Base-by-base conservation (phyloP, 1,140 invertebrate species). In the Lethrus apterus region DNA sequence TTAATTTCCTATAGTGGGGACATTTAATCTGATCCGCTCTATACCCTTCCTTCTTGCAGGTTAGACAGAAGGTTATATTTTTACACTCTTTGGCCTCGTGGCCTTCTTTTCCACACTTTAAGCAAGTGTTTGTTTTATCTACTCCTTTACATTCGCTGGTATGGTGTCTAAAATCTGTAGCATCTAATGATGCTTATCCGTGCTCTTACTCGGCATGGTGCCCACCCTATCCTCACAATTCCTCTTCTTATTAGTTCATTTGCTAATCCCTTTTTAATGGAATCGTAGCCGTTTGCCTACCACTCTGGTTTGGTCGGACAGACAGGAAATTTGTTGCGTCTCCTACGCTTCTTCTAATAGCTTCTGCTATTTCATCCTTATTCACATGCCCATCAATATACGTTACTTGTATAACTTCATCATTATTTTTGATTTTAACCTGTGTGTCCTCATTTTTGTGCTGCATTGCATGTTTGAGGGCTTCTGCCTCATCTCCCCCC, bases 11-110 rank as follows among this genome's bases (percentile, higher is more conserved):
- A 17, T 21, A 45, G 14, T 36, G 4, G 8, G 30, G 32, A 11
- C 33, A 40, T 19, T 11, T 30, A 9, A 20, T 48, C 15, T 24
- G 15, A 20, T 43, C 46, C 5, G 29, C 30, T 17, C 38, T 31
- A 14, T 48, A 38, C 15, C 46, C 46, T 11, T 42, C 15, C 30
- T 20, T 8, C 7, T 31, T 44, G 18, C 48, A 45, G 5, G 7
- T 40, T 13, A 30, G n/a, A 30, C 36, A 49, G 26, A 11, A 13
- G 1, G n/a, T 11, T 5, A 36, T 13, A 3, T 20, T 29, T 11
- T 20, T 42, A 19, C 49, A 47, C 5, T 33, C 36, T 17, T 24
- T 40, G 4, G n/a, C 49, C 18, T 15, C 35, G 14, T 51, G 40
- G 9, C 18, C 40, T 17, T 24, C 21, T 2, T 19, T 2, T 4